Base-by-base conservation (phyloP, 35 echinoderm and acorn worm species). In the Apostichopus parvimensis region DNA sequence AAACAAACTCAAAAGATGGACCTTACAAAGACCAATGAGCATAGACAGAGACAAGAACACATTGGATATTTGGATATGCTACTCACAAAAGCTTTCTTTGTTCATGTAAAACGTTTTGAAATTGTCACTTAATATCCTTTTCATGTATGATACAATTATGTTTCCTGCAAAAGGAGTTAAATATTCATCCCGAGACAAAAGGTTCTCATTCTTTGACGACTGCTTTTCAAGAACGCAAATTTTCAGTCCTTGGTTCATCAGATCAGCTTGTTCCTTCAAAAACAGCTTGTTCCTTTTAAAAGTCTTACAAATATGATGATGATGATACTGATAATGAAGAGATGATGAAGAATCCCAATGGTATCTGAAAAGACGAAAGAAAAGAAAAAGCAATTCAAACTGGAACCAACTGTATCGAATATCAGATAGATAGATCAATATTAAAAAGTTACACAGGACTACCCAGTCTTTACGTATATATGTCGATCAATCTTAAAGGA, bases 271-370 rank as follows among this genome's bases (percentile, higher is more conserved):
- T 22, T 84, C 56, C 81, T 58, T 58, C 57, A 56, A 84, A n/a
- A 84, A 84, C 54, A 58, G 79, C 79, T 54, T 54, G 45, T 6
- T 82, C 79, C 52, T 54, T 82, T 82, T 82, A 45, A 54, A 82
- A 82, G 54, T 45, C 34, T 84, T 84, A 84, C 81, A 84, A 84
- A 84, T 45, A 45, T 45, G 28, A 56, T 55, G 81, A 84, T 84
- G 81, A 84, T 84, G 81, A 75, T 75, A 75, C 71, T 75, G 71
- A 75, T 75, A 75, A 75, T 75, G 71, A 24, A 75, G 71, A 75
- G 71, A 75, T n/a, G 71, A 58, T 84, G 81, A 84, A 58, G 81
- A 84, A 60, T 84, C 81, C 81, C 55, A 84, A 84, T 61, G 8
- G 81, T 84, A 84, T 84, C 81, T 84, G 56, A 18, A 58, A 23